Percentiles rank a stretch among this genome's conserved stretches.
phyloP scores from a whole-genome alignment of 2,888 invertebrate genomes.

The Oeneis ivallda region DNA sequence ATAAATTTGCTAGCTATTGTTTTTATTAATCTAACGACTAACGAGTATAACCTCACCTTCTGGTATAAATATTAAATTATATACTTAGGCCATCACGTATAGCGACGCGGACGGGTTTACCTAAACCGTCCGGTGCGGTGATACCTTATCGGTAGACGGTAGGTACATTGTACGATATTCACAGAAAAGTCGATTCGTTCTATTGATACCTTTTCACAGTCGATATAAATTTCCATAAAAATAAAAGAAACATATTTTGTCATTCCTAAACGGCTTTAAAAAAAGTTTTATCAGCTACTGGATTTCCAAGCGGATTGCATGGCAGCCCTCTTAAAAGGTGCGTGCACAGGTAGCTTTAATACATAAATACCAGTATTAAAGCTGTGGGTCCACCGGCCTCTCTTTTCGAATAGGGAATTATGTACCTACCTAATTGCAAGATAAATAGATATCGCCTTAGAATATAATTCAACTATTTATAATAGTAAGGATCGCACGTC shows the following conservation, averaged over 20 bases:
- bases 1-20: neutral
- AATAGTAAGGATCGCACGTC: too few species aligned
- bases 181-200: neutral
- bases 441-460: too few species aligned
- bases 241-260: slow-evolving; percentile 12
- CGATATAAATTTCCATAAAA: neutral
- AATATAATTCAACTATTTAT: too few species aligned
- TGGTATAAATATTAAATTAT: too few species aligned
- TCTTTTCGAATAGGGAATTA: neutral
- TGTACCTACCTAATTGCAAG: too few species aligned
- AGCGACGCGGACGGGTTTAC: too few species aligned
- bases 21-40: too few species aligned
- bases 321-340: slow-evolving; percentile 18
- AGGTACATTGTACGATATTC: too few species aligned
- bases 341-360: slow-evolving; percentile 29
- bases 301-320: slow-evolving; percentile 12
- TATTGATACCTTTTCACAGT: neutral
- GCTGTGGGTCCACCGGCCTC: slow-evolving; percentile 5
- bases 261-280: slow-evolving; percentile 11
- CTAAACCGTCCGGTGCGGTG: too few species aligned
- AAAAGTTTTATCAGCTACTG: slow-evolving; percentile 26
- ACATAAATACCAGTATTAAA: slow-evolving; percentile 30
- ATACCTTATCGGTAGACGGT: too few species aligned
- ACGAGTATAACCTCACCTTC: too few species aligned
- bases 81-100: too few species aligned